Evolutionary conservation across 92 coral and sea anemone genomes (phyloP).

Genomic region (Meandrina meandrites): DNA sequence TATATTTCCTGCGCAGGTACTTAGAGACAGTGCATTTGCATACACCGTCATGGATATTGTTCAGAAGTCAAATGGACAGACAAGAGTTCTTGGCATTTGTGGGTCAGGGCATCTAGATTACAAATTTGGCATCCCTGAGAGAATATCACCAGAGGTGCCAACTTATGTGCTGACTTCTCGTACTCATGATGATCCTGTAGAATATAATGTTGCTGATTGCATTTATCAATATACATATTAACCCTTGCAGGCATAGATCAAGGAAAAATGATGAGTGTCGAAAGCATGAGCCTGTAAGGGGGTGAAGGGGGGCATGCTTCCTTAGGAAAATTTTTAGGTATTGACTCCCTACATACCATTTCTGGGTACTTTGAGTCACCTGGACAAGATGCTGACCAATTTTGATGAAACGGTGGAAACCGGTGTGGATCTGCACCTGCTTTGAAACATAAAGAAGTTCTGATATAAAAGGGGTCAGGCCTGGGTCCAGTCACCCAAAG

Average conservation of each 20-base stretch:
- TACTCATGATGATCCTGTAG: conserved; percentile 60
- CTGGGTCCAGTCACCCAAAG: background rate
- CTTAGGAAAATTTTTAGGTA: too few relatives aligned
- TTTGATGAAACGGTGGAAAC: too few relatives aligned
- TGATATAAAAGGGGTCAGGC: background rate
- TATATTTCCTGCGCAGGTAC: conserved; percentile 77
- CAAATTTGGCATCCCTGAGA: conserved; percentile 78
- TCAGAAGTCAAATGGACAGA: conserved; percentile 49
- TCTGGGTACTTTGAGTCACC: too few relatives aligned
- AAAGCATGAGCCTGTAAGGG: too few relatives aligned
- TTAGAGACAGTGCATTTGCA: conserved; percentile 81
- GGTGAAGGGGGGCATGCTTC: too few relatives aligned
- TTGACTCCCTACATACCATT: too few relatives aligned
- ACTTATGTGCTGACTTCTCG: conserved; percentile 68
- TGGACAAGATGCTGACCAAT: too few relatives aligned
- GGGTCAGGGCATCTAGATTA: conserved; percentile 82
- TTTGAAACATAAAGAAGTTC: background rate
- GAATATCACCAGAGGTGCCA: conserved; percentile 62
- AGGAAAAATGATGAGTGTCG: too few relatives aligned
- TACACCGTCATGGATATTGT: conserved; percentile 55
- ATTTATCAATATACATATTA: conserved; percentile 54
- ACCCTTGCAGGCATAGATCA: background rate
- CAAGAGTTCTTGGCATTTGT: conserved; percentile 70
- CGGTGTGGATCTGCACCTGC: too few relatives aligned
- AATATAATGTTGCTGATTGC: conserved; percentile 71